Conservation (phyloP, 2,797 vertebrate species). For the Mallotus villosus region DNA sequence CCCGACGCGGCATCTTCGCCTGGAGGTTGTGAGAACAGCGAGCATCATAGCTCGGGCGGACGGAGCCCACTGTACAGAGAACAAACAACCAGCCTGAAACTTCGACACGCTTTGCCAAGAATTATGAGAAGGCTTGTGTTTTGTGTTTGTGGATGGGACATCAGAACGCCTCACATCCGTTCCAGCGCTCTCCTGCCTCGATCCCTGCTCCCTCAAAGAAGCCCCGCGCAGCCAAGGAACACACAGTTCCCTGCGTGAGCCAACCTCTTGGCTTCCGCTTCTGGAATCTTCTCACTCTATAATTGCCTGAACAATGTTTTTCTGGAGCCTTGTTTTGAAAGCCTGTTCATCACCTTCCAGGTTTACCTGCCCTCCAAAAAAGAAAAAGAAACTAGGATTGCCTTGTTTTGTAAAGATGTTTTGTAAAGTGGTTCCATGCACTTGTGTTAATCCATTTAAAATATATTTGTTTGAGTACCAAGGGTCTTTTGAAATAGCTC, state of each 20-base stretch:
- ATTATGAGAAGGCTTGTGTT: constrained; percentile 11
- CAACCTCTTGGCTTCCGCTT: constrained; percentile 4
- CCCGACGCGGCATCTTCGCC: constrained; percentile 1
- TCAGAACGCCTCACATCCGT: constrained; percentile 29
- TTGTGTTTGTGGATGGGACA: constrained; percentile 17
- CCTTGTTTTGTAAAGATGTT: too few species aligned
- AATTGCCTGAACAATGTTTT: constrained; percentile 35
- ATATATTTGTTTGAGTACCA: too few species aligned
- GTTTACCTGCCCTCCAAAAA: too few species aligned
- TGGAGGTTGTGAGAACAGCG: constrained; percentile 18
- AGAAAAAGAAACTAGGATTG: too few species aligned
- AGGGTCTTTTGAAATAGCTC: too few species aligned
- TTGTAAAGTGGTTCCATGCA: too few species aligned
- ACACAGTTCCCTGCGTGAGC: constrained; percentile 9
- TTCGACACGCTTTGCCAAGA: constrained; percentile 17
- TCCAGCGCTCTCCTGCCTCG: constrained; percentile 30
- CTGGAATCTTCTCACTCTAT: constrained; percentile 22
- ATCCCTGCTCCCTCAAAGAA: constrained; percentile 1
- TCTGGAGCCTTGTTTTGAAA: constrained; percentile 16
- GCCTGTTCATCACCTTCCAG: too few species aligned
- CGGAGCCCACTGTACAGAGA: too few species aligned
- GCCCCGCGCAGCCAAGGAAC: constrained; percentile 38
- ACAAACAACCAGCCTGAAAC: constrained; percentile 3
- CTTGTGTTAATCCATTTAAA: too few species aligned
- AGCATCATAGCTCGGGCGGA: background rate